Evolutionary conservation across 1,140 invertebrate genomes (phyloP).

Genomic region (Magallana ariakensis): DNA sequence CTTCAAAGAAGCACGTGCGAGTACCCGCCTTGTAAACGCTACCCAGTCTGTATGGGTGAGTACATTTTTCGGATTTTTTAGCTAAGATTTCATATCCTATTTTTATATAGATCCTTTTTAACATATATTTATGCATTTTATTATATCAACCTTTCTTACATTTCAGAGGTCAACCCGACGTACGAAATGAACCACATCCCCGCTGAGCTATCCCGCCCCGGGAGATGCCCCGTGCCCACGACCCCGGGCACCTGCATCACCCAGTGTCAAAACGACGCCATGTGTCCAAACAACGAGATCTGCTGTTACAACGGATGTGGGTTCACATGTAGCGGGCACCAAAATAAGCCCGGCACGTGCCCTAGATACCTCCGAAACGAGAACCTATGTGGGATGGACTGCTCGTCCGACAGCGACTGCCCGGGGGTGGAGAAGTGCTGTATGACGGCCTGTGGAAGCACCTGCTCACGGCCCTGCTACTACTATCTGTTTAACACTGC

Average conservation of each 20-base stretch:
- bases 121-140: not conserved
- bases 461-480: conserved; percentile 57
- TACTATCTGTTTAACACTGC: conserved; percentile 50
- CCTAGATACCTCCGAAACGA: conserved; percentile 47
- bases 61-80: not conserved
- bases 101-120: no score
- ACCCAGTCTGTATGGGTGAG: conserved; percentile 48
- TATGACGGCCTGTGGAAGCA: conserved; percentile 54
- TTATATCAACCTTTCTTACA: not conserved
- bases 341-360: conserved; percentile 52
- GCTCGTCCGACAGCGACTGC: conserved; percentile 49
- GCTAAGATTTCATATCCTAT: not conserved
- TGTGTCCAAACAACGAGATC: conserved; percentile 50
- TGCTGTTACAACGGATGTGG: conserved; percentile 58
- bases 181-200: not conserved
- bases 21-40: conserved; percentile 54
- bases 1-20: conserved; percentile 51
- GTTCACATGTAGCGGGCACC: conserved; percentile 41
- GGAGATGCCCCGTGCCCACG: conserved; percentile 45
- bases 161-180: not conserved
- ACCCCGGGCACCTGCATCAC: conserved; percentile 46
- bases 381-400: conserved; percentile 51
- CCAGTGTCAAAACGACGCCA: conserved; percentile 48
- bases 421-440: conserved; percentile 59
- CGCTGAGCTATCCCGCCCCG: not conserved